Base-by-base conservation (phyloP, 2,888 invertebrate species). In the Troides aeacus region DNA sequence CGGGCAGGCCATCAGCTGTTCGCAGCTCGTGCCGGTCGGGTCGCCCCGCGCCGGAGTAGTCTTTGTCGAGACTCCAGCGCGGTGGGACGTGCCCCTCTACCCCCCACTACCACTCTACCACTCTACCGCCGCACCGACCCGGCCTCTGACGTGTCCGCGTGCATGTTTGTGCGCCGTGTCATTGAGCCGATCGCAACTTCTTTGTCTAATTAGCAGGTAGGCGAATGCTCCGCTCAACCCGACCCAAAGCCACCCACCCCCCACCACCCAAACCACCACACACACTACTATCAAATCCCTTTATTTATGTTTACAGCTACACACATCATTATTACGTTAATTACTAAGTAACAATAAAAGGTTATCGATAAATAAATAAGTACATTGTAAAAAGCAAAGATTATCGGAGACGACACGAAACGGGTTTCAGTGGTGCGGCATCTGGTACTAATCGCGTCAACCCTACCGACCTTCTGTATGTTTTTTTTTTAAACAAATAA, bases 141-240 rank as follows among this genome's bases (percentile, higher is more conserved):
- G 21, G 57, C 7, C 74, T 73, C 79, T 75, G 75, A 86, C 84
- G 85, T 85, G 81, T 81, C 82, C 76, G 84, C 86, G 87, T 86
- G 85, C 84, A 86, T 88, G 87, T 83, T 82, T 84, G 86, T 84
- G 85, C 87, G 81, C 79, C 81, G 84, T 82, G 85, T 83, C 88
- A 86, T 84, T 83, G 84, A 84, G 81, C 74, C 84, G 86, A 85
- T 86, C 81, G 84, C 64, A 85, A 85, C 87, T 87, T 89, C 88
- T 88, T 89, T 90, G 90, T 90, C 87, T 88, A 89, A 90, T 89
- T 88, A 90, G 80, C 90, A 91, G 90, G 90, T 91, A 91, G 89
- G 89, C 85, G 81, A 84, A 86, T 81, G 84, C 82, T 85, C 81
- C 81, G 17, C 63, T 30, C 80, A 84, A 84, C 81, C 79, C 83